Evolutionary conservation across 1,140 invertebrate species (phyloP).

Genomic region (Saccostrea cuccullata): DNA sequence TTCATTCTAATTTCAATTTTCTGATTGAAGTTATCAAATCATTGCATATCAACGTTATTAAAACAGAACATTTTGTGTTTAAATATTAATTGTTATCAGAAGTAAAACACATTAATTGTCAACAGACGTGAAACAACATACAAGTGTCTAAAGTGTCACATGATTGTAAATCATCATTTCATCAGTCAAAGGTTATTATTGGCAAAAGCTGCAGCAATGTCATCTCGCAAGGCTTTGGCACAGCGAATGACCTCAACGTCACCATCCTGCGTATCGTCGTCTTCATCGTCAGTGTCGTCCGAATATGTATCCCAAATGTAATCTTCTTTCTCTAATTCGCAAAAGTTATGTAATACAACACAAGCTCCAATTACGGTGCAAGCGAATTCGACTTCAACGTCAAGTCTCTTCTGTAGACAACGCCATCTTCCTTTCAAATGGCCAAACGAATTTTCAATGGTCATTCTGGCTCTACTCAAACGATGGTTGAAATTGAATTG

Average conservation of each 20-base stretch:
- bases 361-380: constrained; percentile 34
- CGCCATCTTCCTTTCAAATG: constrained; percentile 45
- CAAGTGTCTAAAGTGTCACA: too few species aligned
- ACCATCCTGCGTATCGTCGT: background rate
- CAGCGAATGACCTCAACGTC: background rate
- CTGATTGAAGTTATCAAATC: too few species aligned
- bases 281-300: constrained; percentile 1
- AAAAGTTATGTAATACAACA: constrained; percentile 17
- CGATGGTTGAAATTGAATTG: constrained; percentile 30
- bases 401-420: constrained; percentile 38
- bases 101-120: too few species aligned
- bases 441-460: constrained; percentile 51
- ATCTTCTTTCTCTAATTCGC: constrained; percentile 1
- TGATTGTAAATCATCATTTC: too few species aligned
- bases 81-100: too few species aligned
- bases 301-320: constrained; percentile 28
- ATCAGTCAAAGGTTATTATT: background rate
- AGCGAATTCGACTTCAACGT: constrained; percentile 42
- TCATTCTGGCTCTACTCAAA: constrained; percentile 51
- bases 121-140: too few species aligned
- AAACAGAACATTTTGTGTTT: too few species aligned
- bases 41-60: too few species aligned
- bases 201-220: constrained; percentile 17
- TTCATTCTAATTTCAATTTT: too few species aligned
- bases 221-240: constrained; percentile 37